phyloP scores from a whole-genome alignment of 2,888 invertebrate genomes.

The Podabrus alpinus region DNA sequence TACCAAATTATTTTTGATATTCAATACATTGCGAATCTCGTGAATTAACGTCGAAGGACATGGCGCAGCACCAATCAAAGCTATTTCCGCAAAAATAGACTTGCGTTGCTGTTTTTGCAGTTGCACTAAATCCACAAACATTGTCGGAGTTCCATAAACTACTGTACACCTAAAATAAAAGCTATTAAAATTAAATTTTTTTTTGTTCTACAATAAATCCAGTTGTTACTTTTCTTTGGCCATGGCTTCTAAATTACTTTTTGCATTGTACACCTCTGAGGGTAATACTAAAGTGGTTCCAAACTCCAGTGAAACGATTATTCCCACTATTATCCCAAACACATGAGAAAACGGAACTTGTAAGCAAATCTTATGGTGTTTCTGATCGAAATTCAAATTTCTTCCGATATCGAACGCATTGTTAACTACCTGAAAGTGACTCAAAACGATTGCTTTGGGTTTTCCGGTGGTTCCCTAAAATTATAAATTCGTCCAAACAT shows the following conservation, averaged over 20 bases:
- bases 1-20: slow-evolving; percentile 58
- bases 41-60: slow-evolving; percentile 66
- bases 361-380: slow-evolving; percentile 61
- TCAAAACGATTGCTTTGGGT: slow-evolving; percentile 76
- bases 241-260: slow-evolving; percentile 65
- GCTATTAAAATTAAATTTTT: background rate
- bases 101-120: slow-evolving; percentile 54
- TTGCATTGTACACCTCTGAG: slow-evolving; percentile 63
- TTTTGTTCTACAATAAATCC: background rate
- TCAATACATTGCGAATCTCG: slow-evolving; percentile 56
- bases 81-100: slow-evolving; percentile 58
- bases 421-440: slow-evolving; percentile 76
- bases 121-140: slow-evolving; percentile 76
- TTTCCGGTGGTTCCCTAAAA: slow-evolving; percentile 59
- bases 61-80: slow-evolving; percentile 73
- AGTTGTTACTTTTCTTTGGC: slow-evolving; percentile 65
- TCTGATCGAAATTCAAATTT: slow-evolving; percentile 55
- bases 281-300: slow-evolving; percentile 69
- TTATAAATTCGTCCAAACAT: background rate
- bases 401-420: slow-evolving; percentile 70
- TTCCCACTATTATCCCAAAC: slow-evolving; percentile 71
- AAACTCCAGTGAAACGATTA: slow-evolving; percentile 62
- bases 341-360: slow-evolving; percentile 85
- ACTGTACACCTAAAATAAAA: slow-evolving; percentile 65
- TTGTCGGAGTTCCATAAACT: slow-evolving; percentile 80